Evolutionary conservation across 2,113 vertebrate genomes (phyloP).

Genomic region (Nycticebus coucang): DNA sequence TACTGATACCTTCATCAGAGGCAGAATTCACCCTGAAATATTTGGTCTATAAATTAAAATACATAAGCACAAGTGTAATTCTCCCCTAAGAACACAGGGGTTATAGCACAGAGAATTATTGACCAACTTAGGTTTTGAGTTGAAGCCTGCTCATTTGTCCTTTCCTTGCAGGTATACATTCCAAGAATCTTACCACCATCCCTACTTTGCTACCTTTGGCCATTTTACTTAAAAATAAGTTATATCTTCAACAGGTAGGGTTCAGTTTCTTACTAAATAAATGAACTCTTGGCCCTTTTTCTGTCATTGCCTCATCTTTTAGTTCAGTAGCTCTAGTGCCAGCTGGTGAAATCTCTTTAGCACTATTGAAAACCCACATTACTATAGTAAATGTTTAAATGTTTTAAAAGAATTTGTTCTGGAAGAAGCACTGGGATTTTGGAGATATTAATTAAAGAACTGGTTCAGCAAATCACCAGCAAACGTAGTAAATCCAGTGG

Average conservation of each 20-base stretch:
- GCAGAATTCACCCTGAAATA: background rate
- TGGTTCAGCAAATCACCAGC: background rate
- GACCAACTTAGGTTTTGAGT: background rate
- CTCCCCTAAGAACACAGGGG: background rate
- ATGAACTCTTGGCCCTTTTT: background rate
- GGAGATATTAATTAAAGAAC: background rate
- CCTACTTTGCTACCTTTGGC: background rate
- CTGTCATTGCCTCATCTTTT: background rate
- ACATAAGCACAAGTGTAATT: background rate
- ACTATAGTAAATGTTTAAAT: background rate
- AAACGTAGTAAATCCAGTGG: background rate
- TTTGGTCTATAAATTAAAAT: background rate
- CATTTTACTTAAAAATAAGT: background rate
- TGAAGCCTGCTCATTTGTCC: background rate
- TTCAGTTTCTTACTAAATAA: background rate
- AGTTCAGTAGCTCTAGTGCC: background rate
- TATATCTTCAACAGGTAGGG: background rate
- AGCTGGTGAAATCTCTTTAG: background rate
- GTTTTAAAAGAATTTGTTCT: slow-evolving; percentile 39
- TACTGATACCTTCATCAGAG: background rate
- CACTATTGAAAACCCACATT: background rate
- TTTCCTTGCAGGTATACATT: background rate
- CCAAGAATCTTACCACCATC: background rate
- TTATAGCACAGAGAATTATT: background rate
- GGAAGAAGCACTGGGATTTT: background rate